Evolutionary conservation across 2,888 invertebrate species (phyloP).

Genomic region (Steinernema carpocapsae): DNA sequence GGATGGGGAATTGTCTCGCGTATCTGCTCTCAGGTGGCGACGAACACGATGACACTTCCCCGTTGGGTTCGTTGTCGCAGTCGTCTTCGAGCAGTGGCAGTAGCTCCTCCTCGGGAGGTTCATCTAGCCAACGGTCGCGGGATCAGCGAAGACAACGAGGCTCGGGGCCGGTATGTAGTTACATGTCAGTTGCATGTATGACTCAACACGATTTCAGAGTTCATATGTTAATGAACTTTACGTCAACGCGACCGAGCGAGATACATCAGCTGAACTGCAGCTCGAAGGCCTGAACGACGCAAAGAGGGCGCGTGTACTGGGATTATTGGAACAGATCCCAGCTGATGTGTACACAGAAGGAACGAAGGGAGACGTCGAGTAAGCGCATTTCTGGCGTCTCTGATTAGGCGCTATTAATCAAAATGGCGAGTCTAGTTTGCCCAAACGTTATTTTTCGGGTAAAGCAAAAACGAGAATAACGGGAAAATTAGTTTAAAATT

Average conservation of each 20-base stretch:
- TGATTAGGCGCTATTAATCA: no score
- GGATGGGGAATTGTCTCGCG: conserved; percentile 25
- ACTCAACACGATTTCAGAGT: conserved; percentile 51
- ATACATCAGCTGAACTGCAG: conserved; percentile 42
- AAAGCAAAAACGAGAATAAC: no score
- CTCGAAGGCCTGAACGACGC: conserved; percentile 46
- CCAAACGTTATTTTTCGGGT: no score
- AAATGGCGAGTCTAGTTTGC: no score
- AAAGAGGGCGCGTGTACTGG: conserved; percentile 79
- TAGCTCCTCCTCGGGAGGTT: not conserved
- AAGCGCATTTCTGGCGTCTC: conserved; percentile 64
- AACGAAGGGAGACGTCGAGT: conserved; percentile 81
- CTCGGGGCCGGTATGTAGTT: not conserved
- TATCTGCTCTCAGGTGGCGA: conserved; percentile 1
- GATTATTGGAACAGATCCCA: conserved; percentile 85
- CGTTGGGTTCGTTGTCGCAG: conserved; percentile 2
- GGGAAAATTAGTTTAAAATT: conserved; percentile 16
- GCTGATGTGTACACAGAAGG: conserved; percentile 81
- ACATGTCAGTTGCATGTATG: not conserved
- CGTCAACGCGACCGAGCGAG: conserved; percentile 45
- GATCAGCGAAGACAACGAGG: not conserved
- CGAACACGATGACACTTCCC: conserved; percentile 20
- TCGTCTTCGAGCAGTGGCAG: not conserved
- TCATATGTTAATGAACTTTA: conserved; percentile 68
- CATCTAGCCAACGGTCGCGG: not conserved